Percentiles rank a stretch among this genome's conserved stretches.
phyloP scores from a whole-genome alignment of 2,113 vertebrate species.

The Thomomys bottae region DNA sequence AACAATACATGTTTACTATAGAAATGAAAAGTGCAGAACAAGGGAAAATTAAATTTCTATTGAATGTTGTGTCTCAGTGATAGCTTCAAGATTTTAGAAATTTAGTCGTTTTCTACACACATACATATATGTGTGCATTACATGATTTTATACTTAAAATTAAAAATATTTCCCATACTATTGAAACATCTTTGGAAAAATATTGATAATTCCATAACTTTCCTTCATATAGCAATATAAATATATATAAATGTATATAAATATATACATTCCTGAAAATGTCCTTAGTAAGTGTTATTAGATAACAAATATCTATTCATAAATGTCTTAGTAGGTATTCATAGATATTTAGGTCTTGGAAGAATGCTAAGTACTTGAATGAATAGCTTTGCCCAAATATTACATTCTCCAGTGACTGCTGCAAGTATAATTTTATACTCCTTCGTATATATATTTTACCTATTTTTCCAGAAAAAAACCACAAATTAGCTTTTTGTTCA shows the following conservation, averaged over 20 bases:
- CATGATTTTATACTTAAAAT: background rate
- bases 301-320: too few species aligned
- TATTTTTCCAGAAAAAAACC: background rate
- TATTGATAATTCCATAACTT: background rate
- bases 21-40: background rate
- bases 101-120: background rate
- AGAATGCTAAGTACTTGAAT: background rate
- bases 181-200: background rate
- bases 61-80: background rate
- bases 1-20: background rate
- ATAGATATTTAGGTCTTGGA: background rate
- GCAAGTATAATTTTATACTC: background rate
- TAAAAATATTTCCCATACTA: background rate
- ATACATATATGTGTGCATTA: background rate
- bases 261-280: background rate
- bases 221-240: background rate
- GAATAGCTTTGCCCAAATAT: background rate
- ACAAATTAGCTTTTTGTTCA: background rate
- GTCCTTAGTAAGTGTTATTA: too few species aligned
- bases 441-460: background rate
- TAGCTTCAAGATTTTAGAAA: background rate
- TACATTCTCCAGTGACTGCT: background rate
- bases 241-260: too few species aligned
- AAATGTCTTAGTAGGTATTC: background rate
- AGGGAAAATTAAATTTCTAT: background rate